Conservation (phyloP, 2,888 invertebrate species). For the Cephus rjabovi region DNA sequence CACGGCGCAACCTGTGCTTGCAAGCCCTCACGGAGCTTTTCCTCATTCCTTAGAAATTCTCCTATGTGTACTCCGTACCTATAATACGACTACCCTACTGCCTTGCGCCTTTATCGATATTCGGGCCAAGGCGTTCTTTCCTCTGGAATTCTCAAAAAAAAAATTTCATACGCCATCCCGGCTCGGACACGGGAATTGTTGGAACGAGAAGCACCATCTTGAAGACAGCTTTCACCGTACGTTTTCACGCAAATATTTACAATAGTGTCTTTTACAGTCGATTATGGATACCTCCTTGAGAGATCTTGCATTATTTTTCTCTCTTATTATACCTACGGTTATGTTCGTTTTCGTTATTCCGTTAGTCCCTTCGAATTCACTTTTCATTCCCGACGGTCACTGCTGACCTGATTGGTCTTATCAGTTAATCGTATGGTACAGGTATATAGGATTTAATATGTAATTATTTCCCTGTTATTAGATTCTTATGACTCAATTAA, state of each 20-base stretch:
- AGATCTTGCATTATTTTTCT: not conserved
- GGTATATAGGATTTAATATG: not conserved
- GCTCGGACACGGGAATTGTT: not conserved
- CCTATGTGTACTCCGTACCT: not conserved
- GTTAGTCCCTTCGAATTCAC: not conserved
- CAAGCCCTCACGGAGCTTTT: slow-evolving; percentile 19
- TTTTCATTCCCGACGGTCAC: not conserved
- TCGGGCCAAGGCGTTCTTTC: not conserved
- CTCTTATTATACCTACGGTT: not conserved
- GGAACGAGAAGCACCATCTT: not conserved
- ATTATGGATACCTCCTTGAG: not conserved
- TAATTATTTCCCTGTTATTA: not conserved
- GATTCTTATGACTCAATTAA: not conserved
- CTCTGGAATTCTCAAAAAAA: not conserved
- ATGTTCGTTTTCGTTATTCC: too few species aligned
- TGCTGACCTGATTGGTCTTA: not conserved
- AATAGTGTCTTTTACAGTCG: not conserved
- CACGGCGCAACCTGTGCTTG: slow-evolving; percentile 24
- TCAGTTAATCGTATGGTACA: not conserved
- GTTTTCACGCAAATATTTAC: not conserved
- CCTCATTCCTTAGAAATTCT: slow-evolving; percentile 12
- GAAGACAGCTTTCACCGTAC: not conserved
- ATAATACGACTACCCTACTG: not conserved
- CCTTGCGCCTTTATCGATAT: not conserved
- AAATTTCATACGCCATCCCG: too few species aligned